Evolutionary conservation across 2,797 vertebrate species (phyloP).

Genomic region (Scyliorhinus canicula): DNA sequence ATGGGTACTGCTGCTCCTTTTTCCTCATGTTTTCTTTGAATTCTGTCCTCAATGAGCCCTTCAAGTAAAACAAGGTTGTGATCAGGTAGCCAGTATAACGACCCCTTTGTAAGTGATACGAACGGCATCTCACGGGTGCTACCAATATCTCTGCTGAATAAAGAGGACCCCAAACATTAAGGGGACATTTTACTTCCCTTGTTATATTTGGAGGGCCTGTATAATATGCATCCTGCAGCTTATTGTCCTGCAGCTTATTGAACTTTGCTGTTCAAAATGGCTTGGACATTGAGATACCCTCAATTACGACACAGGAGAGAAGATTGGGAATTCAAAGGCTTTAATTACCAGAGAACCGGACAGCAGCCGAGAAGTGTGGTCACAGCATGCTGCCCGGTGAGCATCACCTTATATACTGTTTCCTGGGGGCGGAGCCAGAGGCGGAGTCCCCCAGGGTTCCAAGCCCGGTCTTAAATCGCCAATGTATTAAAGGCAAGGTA

Average conservation of each 20-base stretch:
- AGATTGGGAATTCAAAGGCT: no score
- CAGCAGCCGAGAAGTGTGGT: no score
- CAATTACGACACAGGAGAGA: no score
- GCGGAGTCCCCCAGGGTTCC: no score
- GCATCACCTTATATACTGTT: no score
- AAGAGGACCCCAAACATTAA: neutral
- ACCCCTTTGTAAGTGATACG: neutral
- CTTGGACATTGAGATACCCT: no score
- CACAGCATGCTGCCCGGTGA: no score
- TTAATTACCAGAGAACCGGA: no score
- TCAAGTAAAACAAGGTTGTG: neutral
- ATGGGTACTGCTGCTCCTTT: no score
- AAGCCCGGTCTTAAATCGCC: no score
- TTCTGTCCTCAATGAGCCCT: neutral
- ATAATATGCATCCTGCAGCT: neutral
- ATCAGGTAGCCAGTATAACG: neutral
- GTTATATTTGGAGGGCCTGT: neutral
- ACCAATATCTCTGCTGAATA: neutral
- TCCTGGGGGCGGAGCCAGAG: no score
- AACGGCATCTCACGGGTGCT: neutral
- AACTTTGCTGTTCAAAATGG: neutral
- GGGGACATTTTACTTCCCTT: neutral
- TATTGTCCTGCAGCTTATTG: neutral
- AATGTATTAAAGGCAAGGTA: no score
- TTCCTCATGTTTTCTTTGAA: neutral